Conservation (phyloP, 1,140 invertebrate genomes). For the Pristionchus pacificus region DNA sequence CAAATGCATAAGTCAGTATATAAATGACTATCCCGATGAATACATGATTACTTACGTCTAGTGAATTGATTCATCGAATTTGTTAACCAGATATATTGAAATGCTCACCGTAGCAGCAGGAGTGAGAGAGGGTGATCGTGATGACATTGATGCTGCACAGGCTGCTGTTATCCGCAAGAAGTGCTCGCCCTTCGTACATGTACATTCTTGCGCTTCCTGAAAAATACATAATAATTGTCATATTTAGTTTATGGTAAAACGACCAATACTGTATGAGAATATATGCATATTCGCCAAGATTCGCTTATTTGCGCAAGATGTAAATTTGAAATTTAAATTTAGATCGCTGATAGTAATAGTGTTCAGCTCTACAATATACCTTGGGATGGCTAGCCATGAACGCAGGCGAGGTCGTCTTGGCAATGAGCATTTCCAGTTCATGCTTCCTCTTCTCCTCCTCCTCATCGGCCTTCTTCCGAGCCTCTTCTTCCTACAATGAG, state of each 20-base stretch:
- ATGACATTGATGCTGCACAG: not conserved
- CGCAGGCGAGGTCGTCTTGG: constrained; percentile 56
- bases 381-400: constrained; percentile 36
- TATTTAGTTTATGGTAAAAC: no score
- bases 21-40: no score
- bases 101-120: not conserved
- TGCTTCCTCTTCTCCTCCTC: constrained; percentile 58
- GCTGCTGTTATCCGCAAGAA: not conserved
- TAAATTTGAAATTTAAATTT: no score
- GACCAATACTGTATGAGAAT: no score
- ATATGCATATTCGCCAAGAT: no score
- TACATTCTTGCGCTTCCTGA: not conserved
- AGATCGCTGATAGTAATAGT: no score
- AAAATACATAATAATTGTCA: no score
- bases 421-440: constrained; percentile 53
- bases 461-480: constrained; percentile 53
- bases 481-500: constrained; percentile 50
- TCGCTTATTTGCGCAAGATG: no score
- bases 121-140: not conserved
- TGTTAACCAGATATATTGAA: no score
- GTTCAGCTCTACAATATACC: no score
- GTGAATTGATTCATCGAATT: no score
- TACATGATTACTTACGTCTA: no score
- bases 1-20: not conserved
- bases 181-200: not conserved